Evolutionary conservation across 30 jellyfish, hydroid and myxozoan genomes (phyloP), one percentile per base, ranked within the genome.

Genomic region (Pelagia noctiluca): DNA sequence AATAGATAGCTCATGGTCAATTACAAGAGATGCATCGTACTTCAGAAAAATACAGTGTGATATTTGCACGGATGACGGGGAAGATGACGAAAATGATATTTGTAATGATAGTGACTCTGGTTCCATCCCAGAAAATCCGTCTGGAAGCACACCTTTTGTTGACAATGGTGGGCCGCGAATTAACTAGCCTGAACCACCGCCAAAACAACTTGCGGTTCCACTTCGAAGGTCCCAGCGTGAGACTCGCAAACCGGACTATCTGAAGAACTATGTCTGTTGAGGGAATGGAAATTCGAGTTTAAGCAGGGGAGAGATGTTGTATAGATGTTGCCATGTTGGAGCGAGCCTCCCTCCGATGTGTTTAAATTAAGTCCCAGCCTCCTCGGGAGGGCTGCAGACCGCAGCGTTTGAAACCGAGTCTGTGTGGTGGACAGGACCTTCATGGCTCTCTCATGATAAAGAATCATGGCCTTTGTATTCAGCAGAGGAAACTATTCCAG

Each of bases 11-110:
- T 42, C 57, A 42, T 42, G 57, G 66, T 19, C 26, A 25, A 34
- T 66, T 16, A 34, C 80, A 66, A 66, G 80, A 29, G 66, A 66
- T 34, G 63, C 68, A 24, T 66, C 80, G 34, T 34, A 33, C 25
- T 66, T 66, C 66, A 29, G 66, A 21, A 66, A 34, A 66, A 34
- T 66, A 60, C 72, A 42, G 57, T 42, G 57, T 42, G 57, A 42
- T 16, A 42, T 42, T 42, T 16, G 57, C 57, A 42, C 57, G 57
- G 57, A 42, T 42, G 57, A 42, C 57, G 57, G 16, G 57, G 57
- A 42, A 42, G 57, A 42, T 42, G 57, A 42, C 57, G 57, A 42
- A 42, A 42, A 42, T 42, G 57, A 42, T 42, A 42, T 42, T 42
- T 42, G 57, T 42, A 42, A 42, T 42, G 57, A 42, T 42, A 42